Conservation (phyloP, 2,888 invertebrate genomes). For the Drosophila vallismaia region DNA sequence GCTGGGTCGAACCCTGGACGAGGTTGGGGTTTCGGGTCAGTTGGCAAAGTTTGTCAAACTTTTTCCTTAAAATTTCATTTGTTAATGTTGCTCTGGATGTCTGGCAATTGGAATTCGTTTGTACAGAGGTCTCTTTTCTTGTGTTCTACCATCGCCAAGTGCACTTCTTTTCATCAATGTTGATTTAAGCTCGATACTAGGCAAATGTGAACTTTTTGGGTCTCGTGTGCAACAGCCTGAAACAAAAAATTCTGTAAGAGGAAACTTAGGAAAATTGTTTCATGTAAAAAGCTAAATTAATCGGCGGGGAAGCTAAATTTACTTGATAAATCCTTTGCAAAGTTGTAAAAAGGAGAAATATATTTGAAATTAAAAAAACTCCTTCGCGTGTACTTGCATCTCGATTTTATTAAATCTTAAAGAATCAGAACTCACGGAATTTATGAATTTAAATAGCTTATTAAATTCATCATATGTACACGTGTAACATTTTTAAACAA, state of each 20-base stretch:
- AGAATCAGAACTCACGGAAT: neutral
- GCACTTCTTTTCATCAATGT: constrained; percentile 27
- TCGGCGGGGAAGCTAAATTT: too few species aligned
- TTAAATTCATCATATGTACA: neutral
- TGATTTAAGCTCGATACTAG: constrained; percentile 14
- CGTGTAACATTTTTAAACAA: neutral
- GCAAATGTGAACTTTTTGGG: constrained; percentile 23
- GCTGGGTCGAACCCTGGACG: neutral
- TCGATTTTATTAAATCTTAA: too few species aligned
- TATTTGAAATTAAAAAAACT: too few species aligned
- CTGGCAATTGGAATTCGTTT: constrained; percentile 43
- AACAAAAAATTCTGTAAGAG: neutral
- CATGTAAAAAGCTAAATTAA: too few species aligned
- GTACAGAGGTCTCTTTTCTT: neutral
- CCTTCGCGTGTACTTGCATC: too few species aligned
- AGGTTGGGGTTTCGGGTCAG: neutral
- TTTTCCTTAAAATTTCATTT: constrained; percentile 48
- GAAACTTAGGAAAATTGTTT: too few species aligned
- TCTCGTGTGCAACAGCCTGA: constrained; percentile 9
- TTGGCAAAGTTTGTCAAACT: constrained; percentile 36
- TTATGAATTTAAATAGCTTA: neutral
- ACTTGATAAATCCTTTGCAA: too few species aligned
- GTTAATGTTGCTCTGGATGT: constrained; percentile 37
- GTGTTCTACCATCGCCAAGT: constrained; percentile 15
- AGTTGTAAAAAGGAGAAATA: too few species aligned